A percentile compares a stretch with the other conserved stretches of the same genome.
Evolutionary conservation across 30 jellyfish, hydroid and myxozoan genomes (phyloP).

Genomic region (Aurelia sp.): DNA sequence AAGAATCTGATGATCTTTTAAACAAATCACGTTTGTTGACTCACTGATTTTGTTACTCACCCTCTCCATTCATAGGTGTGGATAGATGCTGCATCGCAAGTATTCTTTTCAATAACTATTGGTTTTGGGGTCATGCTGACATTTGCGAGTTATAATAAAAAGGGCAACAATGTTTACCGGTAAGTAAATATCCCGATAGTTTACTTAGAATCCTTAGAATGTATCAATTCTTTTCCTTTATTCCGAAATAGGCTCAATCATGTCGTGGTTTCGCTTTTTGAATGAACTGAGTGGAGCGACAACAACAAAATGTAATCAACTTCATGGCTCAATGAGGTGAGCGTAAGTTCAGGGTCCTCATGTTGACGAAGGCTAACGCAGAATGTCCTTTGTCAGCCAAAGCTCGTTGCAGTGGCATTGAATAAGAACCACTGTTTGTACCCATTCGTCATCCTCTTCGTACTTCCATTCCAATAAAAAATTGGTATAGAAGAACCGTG

Average conservation of each 20-base stretch:
- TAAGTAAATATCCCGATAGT: not conserved
- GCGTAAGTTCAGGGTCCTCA: too few relatives aligned
- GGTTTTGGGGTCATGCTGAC: conserved; percentile 95
- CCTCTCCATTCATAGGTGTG: conserved; percentile 63
- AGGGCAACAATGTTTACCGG: conserved; percentile 78
- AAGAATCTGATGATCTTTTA: too few relatives aligned
- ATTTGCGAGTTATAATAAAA: conserved; percentile 87
- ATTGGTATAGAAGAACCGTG: too few relatives aligned
- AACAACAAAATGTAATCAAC: too few relatives aligned
- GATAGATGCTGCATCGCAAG: conserved; percentile 97
- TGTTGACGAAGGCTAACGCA: not conserved
- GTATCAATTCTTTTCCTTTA: not conserved
- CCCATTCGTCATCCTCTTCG: too few relatives aligned
- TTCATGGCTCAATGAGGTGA: too few relatives aligned
- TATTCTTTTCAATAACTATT: conserved; percentile 79
- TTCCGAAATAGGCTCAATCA: not conserved
- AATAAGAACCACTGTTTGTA: too few relatives aligned
- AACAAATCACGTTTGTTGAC: too few relatives aligned
- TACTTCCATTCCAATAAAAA: too few relatives aligned
- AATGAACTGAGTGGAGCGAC: not conserved
- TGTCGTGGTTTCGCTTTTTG: not conserved
- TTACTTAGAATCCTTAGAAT: not conserved
- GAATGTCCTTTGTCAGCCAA: not conserved
- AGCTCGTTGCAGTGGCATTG: not conserved
- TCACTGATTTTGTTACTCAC: too few relatives aligned